Base-by-base conservation (phyloP, 2,113 vertebrate species). In the Oncorhynchus tshawytscha region DNA sequence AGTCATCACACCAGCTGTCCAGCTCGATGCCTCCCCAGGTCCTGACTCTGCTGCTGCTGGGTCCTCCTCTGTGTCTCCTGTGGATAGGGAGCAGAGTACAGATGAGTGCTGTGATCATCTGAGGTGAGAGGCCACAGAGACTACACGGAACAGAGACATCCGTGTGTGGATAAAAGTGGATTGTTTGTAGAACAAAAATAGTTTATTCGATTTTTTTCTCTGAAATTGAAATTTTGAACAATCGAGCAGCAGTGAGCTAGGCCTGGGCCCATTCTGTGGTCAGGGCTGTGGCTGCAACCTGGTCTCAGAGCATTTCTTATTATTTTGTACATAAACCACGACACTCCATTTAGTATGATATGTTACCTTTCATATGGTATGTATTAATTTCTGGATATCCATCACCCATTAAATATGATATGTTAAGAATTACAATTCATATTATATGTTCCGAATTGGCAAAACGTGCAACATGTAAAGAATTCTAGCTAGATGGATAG, bases 1-100 rank as follows among this genome's bases (percentile, higher is more conserved):
- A 75, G 92, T 89, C n/a, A 94, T 91, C 71, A 91, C 84, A 68
- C 71, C 89, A 83, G 86, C 78, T 70, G 90, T 88, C 49, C 0
- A 80, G 70, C 76, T 71, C 24, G 85, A 85, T 15, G 75, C 49
- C 70, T 83, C 72, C 51, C 75, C 71, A 49, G 87, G 82, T 39
- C 80, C 83, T 69, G 82, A 74, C 34, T 69, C 75, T 54, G 57
- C 78, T 39, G 34, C 34, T n/a, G 79, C 78, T n/a, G 76, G 73
- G 15, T 78, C 31, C 72, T 88, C 84, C 74, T 87, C 85, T 79
- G 82, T 62, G 72, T 82, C 69, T 49, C 85, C 92, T 92, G 86
- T 16, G 64, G 13, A 64, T 6, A 67, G 16, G 73, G 18, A 57
- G 66, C 15, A 34, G 18, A 34, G 59, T 2, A 24, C 59, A 62